Conservation (phyloP, 2,797 vertebrate species). For the Falco biarmicus region DNA sequence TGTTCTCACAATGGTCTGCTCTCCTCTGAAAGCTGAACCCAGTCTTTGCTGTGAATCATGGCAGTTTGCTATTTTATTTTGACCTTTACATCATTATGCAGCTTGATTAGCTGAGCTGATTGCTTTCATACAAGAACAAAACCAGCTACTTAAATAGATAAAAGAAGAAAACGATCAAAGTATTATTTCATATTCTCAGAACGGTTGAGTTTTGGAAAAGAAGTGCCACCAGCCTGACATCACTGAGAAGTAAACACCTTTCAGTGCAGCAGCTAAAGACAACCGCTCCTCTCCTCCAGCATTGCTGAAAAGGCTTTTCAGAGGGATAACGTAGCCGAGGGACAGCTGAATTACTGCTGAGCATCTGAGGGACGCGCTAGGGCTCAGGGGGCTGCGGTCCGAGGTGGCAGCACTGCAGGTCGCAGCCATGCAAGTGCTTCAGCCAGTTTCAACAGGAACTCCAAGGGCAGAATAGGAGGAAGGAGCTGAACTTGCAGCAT, state of each 20-base stretch:
- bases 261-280: not conserved
- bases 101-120: conserved; percentile 2
- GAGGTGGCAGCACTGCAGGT: not conserved
- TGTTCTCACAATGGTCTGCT: not conserved
- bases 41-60: not conserved
- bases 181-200: not conserved
- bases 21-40: not conserved
- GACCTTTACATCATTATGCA: conserved; percentile 25
- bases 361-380: not conserved
- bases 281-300: not conserved
- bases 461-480: not conserved
- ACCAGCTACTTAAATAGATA: conserved; percentile 19
- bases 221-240: not conserved
- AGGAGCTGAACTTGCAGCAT: not conserved
- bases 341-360: not conserved
- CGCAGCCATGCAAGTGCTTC: fast-evolving
- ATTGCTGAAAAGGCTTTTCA: not conserved
- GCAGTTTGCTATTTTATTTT: not conserved
- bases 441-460: not conserved
- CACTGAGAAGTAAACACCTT: not conserved
- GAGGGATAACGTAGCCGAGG: not conserved
- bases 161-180: conserved; percentile 13
- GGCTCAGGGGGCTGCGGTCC: not conserved
- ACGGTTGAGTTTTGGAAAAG: not conserved
- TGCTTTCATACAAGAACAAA: not conserved